phyloP scores from a whole-genome alignment of 2,888 invertebrate species.

The Agriotes lineatus region DNA sequence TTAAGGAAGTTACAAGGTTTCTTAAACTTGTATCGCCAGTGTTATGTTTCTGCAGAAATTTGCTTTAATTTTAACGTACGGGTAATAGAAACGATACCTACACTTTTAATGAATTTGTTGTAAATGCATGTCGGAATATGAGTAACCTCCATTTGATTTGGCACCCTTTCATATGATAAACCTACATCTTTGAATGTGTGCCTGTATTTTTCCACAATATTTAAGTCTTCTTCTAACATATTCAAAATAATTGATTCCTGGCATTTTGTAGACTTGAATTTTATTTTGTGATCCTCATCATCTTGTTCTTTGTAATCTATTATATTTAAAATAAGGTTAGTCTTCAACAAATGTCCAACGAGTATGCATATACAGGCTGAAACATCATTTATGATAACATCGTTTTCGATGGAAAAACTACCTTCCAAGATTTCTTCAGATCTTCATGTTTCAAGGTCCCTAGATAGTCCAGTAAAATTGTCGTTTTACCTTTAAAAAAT shows the following conservation, averaged over 20 bases:
- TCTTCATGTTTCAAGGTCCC: too few relatives aligned
- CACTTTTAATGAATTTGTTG: conserved; percentile 70
- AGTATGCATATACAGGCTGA: too few relatives aligned
- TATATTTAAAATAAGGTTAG: too few relatives aligned
- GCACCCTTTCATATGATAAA: conserved; percentile 67
- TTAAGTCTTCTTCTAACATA: conserved; percentile 66
- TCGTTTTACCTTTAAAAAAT: too few relatives aligned
- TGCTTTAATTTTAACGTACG: too few relatives aligned
- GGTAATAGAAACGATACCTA: too few relatives aligned
- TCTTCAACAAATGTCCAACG: too few relatives aligned
- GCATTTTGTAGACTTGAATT: conserved; percentile 45
- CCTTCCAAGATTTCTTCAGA: too few relatives aligned
- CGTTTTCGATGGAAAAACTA: too few relatives aligned
- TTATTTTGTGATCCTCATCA: conserved; percentile 6
- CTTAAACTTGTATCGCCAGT: conserved; percentile 66
- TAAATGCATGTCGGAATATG: conserved; percentile 75
- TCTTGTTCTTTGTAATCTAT: conserved; percentile 40
- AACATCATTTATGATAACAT: too few relatives aligned
- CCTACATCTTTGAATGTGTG: conserved; percentile 73
- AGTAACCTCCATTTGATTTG: conserved; percentile 66
- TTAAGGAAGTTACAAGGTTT: conserved; percentile 67
- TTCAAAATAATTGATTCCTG: conserved; percentile 51
- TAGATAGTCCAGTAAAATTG: too few relatives aligned
- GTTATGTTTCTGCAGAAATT: too few relatives aligned
- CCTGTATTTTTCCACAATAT: conserved; percentile 69